Evolutionary conservation across 2,888 invertebrate species (phyloP).

Genomic region (Xylophagus ater): DNA sequence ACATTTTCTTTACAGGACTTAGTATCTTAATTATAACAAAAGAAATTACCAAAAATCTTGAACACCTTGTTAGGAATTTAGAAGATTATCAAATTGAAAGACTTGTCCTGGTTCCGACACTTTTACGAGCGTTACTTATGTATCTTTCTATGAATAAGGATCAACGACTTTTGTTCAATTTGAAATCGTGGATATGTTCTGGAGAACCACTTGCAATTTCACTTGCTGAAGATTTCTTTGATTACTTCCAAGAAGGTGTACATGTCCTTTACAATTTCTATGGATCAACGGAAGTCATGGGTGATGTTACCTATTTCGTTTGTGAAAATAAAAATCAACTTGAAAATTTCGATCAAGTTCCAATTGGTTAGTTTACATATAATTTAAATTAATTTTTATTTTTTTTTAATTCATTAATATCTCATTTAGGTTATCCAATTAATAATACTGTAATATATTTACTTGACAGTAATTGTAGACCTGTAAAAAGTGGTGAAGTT

Average conservation of each 20-base stretch:
- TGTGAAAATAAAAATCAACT: conserved; percentile 51
- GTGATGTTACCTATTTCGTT: conserved; percentile 72
- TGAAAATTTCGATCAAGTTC: conserved; percentile 55
- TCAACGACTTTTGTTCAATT: conserved; percentile 44
- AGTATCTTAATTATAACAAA: conserved; percentile 64
- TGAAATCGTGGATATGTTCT: conserved; percentile 77
- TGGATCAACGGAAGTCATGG: conserved; percentile 87
- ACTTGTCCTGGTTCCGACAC: conserved; percentile 74
- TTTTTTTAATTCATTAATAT: no score
- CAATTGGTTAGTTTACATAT: conserved; percentile 77
- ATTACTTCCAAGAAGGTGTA: conserved; percentile 52
- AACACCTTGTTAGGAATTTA: conserved; percentile 55
- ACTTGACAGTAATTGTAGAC: conserved; percentile 60
- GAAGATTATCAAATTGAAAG: conserved; percentile 65
- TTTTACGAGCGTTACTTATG: conserved; percentile 67
- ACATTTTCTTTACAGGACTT: conserved; percentile 30
- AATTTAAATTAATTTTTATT: no score
- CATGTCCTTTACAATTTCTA: conserved; percentile 75
- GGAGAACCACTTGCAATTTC: conserved; percentile 68
- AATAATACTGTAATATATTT: conserved; percentile 74
- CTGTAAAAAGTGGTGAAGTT: conserved; percentile 58
- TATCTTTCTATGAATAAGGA: conserved; percentile 52
- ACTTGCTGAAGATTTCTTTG: conserved; percentile 64
- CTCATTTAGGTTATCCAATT: conserved; percentile 54
- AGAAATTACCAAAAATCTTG: conserved; percentile 63